phyloP scores from a whole-genome alignment of 2,797 vertebrate genomes.

The Psittacula derbiana region DNA sequence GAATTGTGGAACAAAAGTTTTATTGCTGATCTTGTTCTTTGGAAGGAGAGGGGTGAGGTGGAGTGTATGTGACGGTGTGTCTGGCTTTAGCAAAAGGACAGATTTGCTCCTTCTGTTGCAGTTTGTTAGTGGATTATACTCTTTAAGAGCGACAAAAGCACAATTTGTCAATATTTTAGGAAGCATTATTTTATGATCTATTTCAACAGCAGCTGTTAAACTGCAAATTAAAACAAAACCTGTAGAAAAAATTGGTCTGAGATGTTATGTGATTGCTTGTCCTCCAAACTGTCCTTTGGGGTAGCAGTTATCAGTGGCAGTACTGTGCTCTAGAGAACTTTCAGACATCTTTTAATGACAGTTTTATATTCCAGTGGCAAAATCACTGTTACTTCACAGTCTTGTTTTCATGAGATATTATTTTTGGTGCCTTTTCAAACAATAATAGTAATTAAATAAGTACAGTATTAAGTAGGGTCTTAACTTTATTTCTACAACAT shows the following conservation, averaged over 20 bases:
- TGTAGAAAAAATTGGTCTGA: background rate
- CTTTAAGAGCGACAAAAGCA: background rate
- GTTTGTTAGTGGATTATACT: background rate
- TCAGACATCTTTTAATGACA: background rate
- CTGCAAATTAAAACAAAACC: background rate
- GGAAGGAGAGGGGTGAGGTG: background rate
- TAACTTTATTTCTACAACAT: background rate
- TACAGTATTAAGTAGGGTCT: background rate
- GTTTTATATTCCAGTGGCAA: background rate
- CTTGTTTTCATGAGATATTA: background rate
- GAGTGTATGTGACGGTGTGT: accelerated
- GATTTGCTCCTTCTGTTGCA: background rate
- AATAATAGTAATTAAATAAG: background rate
- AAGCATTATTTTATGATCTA: background rate
- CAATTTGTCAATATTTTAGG: background rate
- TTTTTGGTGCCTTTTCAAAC: background rate
- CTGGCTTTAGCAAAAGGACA: background rate
- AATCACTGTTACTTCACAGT: background rate
- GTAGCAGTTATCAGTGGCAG: background rate
- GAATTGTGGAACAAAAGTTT: background rate
- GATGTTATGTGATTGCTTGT: background rate
- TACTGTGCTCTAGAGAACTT: background rate
- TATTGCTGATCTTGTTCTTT: background rate
- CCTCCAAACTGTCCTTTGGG: background rate
- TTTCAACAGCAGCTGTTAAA: background rate